Evolutionary conservation across 2,113 vertebrate species (phyloP).

Genomic region (Lophura nycthemera): DNA sequence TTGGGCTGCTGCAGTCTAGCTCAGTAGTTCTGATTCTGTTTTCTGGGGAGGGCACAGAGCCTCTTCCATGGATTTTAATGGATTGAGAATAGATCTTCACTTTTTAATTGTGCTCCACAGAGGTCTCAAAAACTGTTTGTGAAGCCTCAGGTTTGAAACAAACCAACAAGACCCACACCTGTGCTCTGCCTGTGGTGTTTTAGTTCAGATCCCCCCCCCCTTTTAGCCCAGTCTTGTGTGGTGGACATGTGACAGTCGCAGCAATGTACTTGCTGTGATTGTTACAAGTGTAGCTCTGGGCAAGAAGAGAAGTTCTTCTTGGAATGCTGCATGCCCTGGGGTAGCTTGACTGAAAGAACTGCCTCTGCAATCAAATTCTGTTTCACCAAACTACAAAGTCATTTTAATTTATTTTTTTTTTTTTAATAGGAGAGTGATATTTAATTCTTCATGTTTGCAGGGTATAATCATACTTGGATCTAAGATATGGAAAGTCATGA

Average conservation of each 20-base stretch:
- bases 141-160: not conserved
- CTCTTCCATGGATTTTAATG: not conserved
- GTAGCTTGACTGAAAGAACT: not conserved
- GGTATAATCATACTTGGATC: constrained; percentile 73
- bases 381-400: constrained; percentile 74
- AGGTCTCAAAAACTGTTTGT: not conserved
- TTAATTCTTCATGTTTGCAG: constrained; percentile 77
- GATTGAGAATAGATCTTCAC: fast-evolving
- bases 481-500: constrained; percentile 80
- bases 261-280: too few relatives aligned
- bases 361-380: constrained; percentile 69
- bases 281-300: not conserved
- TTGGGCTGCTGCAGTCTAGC: not conserved
- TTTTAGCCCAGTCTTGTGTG: not conserved
- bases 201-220: not conserved
- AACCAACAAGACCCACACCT: fast-evolving
- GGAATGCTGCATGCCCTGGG: not conserved
- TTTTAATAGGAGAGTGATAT: constrained; percentile 71
- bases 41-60: not conserved
- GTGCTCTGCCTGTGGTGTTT: not conserved
- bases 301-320: not conserved
- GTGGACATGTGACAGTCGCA: not conserved
- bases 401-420: not conserved
- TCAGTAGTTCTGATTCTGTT: not conserved
- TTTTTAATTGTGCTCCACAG: not conserved